phyloP scores from a whole-genome alignment of 53 echinoderm and acorn worm genomes.

The Apostichopus leukothele region DNA sequence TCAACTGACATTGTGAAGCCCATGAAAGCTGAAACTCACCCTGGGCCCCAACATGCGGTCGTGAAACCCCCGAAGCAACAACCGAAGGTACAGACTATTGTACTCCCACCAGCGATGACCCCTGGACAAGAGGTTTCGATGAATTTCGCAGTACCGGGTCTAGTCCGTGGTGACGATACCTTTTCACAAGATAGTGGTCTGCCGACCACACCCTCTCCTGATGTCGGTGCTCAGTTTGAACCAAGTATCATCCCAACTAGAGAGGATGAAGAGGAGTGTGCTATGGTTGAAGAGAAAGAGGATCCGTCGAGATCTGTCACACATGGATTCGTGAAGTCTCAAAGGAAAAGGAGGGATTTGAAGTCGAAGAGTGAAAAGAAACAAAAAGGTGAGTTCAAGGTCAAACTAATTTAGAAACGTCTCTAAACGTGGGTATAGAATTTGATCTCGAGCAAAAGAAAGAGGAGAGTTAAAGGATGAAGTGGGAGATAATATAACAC shows the following conservation, averaged over 20 bases:
- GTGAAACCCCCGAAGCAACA: slow-evolving; percentile 14
- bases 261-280: slow-evolving; percentile 39
- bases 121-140: slow-evolving; percentile 28
- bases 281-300: slow-evolving; percentile 19
- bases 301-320: not conserved
- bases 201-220: slow-evolving; percentile 23
- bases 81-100: slow-evolving; percentile 20
- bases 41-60: slow-evolving; percentile 19
- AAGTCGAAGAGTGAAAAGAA: slow-evolving; percentile 41
- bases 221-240: slow-evolving; percentile 10
- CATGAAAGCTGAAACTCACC: slow-evolving; percentile 34
- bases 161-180: slow-evolving; percentile 19
- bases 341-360: slow-evolving; percentile 43
- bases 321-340: slow-evolving; percentile 39
- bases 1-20: slow-evolving; percentile 28
- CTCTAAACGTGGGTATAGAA: no score
- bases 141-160: slow-evolving; percentile 34
- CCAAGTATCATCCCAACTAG: not conserved
- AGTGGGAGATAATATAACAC: no score
- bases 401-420: no score
- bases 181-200: slow-evolving; percentile 39
- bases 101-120: slow-evolving; percentile 12
- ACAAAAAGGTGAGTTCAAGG: slow-evolving; percentile 22
- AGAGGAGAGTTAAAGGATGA: no score
- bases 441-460: no score